A percentile compares a stretch with the other conserved stretches of the same genome.
Conservation (phyloP, 92 coral and sea anemone species). For the Phenganax stokvisi region DNA sequence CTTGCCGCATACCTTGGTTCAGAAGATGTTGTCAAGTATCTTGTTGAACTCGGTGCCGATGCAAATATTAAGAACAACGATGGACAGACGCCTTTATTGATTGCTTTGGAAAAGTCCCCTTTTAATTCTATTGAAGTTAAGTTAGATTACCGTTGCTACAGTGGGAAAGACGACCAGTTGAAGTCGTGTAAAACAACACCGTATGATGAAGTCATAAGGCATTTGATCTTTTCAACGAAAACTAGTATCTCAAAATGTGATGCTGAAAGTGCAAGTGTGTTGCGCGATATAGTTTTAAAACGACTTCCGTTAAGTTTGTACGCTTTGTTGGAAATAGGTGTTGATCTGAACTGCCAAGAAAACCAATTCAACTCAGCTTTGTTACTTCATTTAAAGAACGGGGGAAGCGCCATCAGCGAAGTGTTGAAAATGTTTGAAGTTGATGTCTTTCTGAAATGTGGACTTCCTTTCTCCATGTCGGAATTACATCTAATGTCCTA, state of each 20-base stretch:
- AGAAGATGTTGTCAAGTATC: not conserved
- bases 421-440: constrained; percentile 26
- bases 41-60: constrained; percentile 7
- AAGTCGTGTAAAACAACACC: constrained; percentile 1
- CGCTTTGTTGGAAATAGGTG: constrained; percentile 18
- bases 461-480: constrained; percentile 43
- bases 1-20: not conserved
- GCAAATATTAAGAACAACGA: not conserved
- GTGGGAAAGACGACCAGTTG: not conserved
- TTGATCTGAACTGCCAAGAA: constrained; percentile 10
- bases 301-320: constrained; percentile 18
- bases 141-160: not conserved
- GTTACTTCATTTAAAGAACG: constrained; percentile 7
- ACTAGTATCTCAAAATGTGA: constrained; percentile 17
- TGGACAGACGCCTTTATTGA: constrained; percentile 1
- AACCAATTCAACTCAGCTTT: not conserved
- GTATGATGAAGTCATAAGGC: not conserved
- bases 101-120: not conserved
- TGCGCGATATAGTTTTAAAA: not conserved
- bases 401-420: not conserved
- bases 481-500: constrained; percentile 59
- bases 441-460: constrained; percentile 47
- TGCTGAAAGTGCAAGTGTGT: not conserved
- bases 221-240: not conserved
- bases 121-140: not conserved